Evolutionary conservation across 2,888 invertebrate genomes (phyloP).

Genomic region (Prosopocoilus inquinatus): DNA sequence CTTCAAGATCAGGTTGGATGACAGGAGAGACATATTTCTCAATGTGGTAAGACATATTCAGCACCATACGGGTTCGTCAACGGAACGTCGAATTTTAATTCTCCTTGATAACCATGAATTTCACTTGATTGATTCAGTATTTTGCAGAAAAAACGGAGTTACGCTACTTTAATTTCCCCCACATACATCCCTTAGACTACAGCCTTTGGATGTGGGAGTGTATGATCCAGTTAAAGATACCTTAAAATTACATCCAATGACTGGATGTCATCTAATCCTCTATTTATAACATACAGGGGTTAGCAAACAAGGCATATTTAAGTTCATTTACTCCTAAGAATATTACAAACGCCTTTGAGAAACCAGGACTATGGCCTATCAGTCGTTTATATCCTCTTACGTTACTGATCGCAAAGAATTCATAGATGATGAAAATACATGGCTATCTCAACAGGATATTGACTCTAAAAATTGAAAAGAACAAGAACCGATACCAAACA

Average conservation of each 20-base stretch:
- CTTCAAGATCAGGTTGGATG: conserved; percentile 35
- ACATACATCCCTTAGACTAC: conserved; percentile 41
- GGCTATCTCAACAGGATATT: too few relatives aligned
- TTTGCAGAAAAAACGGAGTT: conserved; percentile 42
- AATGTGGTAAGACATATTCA: conserved; percentile 33
- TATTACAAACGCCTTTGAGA: too few relatives aligned
- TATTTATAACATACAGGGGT: conserved; percentile 37
- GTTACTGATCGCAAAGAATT: too few relatives aligned
- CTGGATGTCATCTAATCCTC: conserved; percentile 19
- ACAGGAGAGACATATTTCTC: conserved; percentile 31
- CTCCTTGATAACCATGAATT: conserved; percentile 37
- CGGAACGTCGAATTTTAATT: conserved; percentile 26
- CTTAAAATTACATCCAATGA: conserved; percentile 8
- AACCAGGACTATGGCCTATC: conserved; percentile 35
- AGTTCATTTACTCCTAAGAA: conserved; percentile 31
- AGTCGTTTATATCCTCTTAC: conserved; percentile 20
- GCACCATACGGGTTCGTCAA: conserved; percentile 8
- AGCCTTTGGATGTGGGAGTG: conserved; percentile 40
- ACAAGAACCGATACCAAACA: too few relatives aligned
- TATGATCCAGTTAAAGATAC: conserved; percentile 21
- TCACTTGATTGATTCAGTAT: conserved; percentile 27
- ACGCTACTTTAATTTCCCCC: conserved; percentile 33
- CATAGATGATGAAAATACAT: too few relatives aligned
- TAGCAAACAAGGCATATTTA: conserved; percentile 34
- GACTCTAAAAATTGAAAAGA: too few relatives aligned